Conservation (phyloP, 64 coral and sea anemone genomes). For the Acropora yongei region DNA sequence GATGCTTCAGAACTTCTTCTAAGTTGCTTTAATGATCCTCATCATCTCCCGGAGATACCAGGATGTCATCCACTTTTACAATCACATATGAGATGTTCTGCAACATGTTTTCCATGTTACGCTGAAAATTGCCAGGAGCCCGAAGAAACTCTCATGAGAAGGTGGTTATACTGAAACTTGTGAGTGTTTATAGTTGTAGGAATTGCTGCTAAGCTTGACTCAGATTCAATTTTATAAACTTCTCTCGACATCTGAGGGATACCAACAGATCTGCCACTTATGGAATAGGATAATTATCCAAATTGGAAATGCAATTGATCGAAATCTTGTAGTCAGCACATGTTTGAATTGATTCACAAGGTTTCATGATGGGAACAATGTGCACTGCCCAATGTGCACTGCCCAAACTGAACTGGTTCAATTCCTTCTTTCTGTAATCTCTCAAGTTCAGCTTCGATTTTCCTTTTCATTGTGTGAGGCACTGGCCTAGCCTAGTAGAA, state of each 20-base stretch:
- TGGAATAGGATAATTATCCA: no score
- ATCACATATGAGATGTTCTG: background rate
- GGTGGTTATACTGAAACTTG: conserved; percentile 22
- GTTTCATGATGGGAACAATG: no score
- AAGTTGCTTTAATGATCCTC: background rate
- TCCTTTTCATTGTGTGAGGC: no score
- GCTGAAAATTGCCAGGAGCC: conserved; percentile 45
- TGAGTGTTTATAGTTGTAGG: background rate
- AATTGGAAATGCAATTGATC: no score
- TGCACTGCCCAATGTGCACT: no score
- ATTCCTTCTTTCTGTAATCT: no score
- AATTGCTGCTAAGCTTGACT: conserved; percentile 14
- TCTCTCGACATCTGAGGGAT: background rate
- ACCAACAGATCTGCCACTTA: no score
- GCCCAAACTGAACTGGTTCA: no score
- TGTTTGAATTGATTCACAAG: no score
- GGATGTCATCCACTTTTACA: conserved; percentile 17
- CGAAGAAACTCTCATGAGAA: conserved; percentile 1
- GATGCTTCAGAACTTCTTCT: background rate
- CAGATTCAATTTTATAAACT: background rate
- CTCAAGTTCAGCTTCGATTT: no score
- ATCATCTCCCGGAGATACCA: background rate
- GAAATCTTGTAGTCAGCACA: no score
- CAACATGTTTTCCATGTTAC: conserved; percentile 36
- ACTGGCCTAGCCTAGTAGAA: no score